Percentiles rank a stretch among this genome's conserved stretches.
These are phyloP conservation scores for Allobates femoralis DNA, from an alignment of 2,797 vertebrate species.

Conservation along the genomic window DNA sequence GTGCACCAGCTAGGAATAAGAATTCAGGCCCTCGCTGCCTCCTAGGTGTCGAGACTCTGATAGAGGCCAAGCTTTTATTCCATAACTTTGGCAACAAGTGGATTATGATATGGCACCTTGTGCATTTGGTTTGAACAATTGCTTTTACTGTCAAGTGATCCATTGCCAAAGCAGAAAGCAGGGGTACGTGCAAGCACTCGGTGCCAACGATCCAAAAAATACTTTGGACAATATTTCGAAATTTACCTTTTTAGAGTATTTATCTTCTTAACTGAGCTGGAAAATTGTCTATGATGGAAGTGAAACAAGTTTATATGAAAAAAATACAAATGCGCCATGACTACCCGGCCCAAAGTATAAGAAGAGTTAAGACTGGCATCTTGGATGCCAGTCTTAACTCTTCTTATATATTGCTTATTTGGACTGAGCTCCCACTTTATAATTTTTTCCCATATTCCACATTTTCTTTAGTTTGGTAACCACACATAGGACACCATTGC, in stretches of 20 bases:
- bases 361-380: too few species aligned
- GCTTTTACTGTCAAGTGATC: slow-evolving; percentile 59
- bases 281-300: neutral
- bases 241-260: neutral
- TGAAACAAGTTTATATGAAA: neutral
- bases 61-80: slow-evolving; percentile 85
- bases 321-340: neutral
- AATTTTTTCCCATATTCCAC: too few species aligned
- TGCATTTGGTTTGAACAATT: slow-evolving; percentile 69
- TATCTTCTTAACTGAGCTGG: neutral
- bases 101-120: slow-evolving; percentile 70
- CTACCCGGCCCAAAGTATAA: neutral
- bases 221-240: neutral
- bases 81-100: slow-evolving; percentile 79
- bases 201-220: neutral
- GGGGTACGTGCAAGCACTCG: neutral
- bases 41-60: slow-evolving; percentile 87
- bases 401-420: too few species aligned
- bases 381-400: too few species aligned
- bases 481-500: too few species aligned
- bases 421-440: too few species aligned
- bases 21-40: slow-evolving; percentile 80
- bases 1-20: slow-evolving; percentile 67
- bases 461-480: too few species aligned
- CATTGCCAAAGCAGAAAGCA: slow-evolving; percentile 69